Base-by-base conservation (phyloP, 2,113 vertebrate species). In the Spilogale gracilis region DNA sequence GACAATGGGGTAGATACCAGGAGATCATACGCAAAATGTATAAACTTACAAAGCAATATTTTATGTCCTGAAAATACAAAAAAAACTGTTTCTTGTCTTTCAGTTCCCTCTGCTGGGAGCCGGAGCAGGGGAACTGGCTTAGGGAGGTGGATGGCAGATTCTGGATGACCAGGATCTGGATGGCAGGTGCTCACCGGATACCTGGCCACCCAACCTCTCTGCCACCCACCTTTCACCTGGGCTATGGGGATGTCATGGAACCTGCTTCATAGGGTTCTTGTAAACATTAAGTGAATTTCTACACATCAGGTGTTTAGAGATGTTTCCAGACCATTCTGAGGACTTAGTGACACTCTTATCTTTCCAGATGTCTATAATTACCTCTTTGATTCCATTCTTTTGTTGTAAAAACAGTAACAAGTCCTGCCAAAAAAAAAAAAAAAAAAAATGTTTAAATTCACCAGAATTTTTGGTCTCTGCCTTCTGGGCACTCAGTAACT, bases 11-110 rank as follows among this genome's bases (percentile, higher is more conserved):
- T n/a, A 5, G 14, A 63, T 60, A 9, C n/a, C n/a, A 4, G 10
- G 38, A 45, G 4, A 38, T 14, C 63, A 9, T 65, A n/a, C 20
- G 13, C 65, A 56, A 89, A 74, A 2, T 13, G 89, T 63, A 81
- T 93, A 91, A 83, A 23, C 45, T 91, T 69, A 27, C 50, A 84
- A 43, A 82, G 76, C 56, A 74, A 2, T 76, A 13, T 76, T 94
- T 88, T 60, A n/a, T 25, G 4, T 56, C 16, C 54, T 50, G 14
- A 52, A 69, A 52, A 1, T 56, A 71, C 56, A 73, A 67, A 61
- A 67, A 61, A 95, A 92, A 6, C 56, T 13, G 2, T 30, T 90
- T 71, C 21, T 50, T 32, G 18, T 32, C 61, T 79, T 89, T 56
- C 8, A 2, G 1, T 82, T 81, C 52, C 9, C 30, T 81, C 89